These are phyloP conservation scores for Schizaphis graminum DNA, from an alignment of 2,888 invertebrate genomes.

Conservation along the genomic window DNA sequence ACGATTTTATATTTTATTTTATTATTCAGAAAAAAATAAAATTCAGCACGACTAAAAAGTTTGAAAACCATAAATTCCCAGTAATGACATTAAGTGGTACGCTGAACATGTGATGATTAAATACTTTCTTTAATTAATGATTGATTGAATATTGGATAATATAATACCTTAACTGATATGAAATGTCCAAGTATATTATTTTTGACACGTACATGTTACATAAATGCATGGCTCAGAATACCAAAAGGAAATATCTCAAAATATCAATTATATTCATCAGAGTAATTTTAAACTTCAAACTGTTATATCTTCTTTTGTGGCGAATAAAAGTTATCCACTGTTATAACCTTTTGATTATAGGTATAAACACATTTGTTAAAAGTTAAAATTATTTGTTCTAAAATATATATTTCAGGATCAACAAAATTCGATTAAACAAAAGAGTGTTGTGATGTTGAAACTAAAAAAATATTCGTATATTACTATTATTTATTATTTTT, in stretches of 20 bases:
- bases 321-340: background rate
- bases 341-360: background rate
- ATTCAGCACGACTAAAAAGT: background rate
- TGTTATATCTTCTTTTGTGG: background rate
- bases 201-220: background rate
- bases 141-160: background rate
- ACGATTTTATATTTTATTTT: background rate
- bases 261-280: background rate
- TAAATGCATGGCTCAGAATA: background rate
- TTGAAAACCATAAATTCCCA: background rate
- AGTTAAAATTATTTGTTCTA: no score
- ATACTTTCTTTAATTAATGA: background rate
- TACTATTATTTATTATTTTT: no score
- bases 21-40: background rate
- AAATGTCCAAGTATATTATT: background rate
- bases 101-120: no score
- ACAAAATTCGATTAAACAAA: no score
- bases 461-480: no score
- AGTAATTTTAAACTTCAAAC: background rate
- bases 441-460: no score
- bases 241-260: background rate
- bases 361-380: background rate
- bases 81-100: background rate
- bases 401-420: no score
- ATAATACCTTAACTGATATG: background rate